phyloP scores from a whole-genome alignment of 2,797 vertebrate species.

The Phrynocephalus guinanensis region DNA sequence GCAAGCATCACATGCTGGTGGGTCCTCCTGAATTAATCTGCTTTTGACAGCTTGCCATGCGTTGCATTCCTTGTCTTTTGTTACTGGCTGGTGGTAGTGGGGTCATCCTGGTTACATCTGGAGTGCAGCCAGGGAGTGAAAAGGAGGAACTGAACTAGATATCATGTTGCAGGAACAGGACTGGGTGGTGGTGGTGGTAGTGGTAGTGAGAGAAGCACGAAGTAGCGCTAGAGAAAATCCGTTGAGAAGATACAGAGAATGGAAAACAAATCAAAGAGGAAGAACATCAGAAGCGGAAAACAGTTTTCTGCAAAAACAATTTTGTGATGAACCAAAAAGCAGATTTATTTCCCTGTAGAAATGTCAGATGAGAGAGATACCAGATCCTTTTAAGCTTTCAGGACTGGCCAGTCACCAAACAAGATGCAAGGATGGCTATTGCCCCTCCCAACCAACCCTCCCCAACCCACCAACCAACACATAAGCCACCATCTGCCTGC shows the following conservation, averaged over 20 bases:
- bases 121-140: neutral
- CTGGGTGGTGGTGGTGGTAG: too few relatives aligned
- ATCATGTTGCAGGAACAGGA: neutral
- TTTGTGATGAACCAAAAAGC: neutral
- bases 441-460: neutral
- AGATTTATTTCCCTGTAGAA: constrained; percentile 1
- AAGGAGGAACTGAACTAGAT: neutral
- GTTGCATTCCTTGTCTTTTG: neutral
- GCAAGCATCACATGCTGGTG: neutral
- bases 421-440: neutral
- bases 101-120: neutral
- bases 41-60: neutral
- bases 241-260: neutral
- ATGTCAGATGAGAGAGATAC: neutral
- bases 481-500: neutral
- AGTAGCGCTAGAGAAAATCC: neutral
- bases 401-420: neutral
- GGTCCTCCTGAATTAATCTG: neutral
- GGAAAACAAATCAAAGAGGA: neutral
- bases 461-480: neutral
- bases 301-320: neutral
- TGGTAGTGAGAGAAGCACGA: neutral
- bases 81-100: neutral
- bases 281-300: neutral
- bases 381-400: neutral